Percentiles rank a stretch among this genome's conserved stretches.
Conservation (phyloP, 1,140 invertebrate species). For the Drosophila sproati region DNA sequence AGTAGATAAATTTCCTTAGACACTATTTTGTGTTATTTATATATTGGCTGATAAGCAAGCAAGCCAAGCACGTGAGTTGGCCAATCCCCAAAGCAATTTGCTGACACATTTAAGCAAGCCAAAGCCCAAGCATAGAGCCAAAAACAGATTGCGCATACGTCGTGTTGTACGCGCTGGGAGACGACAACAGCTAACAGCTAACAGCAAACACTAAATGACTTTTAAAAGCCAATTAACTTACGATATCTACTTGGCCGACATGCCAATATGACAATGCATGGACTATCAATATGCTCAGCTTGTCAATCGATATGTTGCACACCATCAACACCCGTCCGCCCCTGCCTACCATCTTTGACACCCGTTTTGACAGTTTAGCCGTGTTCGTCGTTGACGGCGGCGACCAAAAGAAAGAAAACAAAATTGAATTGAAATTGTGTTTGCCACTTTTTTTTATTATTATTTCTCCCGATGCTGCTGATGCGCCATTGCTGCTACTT, state of each 20-base stretch:
- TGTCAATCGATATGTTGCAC: constrained; percentile 44
- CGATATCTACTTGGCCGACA: constrained; percentile 39
- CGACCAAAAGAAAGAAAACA: background rate
- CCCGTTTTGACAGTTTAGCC: constrained; percentile 46
- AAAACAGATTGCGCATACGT: constrained; percentile 30
- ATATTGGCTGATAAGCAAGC: constrained; percentile 25
- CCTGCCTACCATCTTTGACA: constrained; percentile 3
- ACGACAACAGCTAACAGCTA: constrained; percentile 19
- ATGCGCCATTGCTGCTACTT: constrained; percentile 13
- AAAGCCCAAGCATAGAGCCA: constrained; percentile 1
- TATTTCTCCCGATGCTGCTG: constrained; percentile 22
- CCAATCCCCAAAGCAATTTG: constrained; percentile 28
- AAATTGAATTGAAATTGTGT: constrained; percentile 30
- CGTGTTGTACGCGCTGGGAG: constrained; percentile 34
- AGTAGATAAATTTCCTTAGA: constrained; percentile 24
- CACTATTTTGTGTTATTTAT: constrained; percentile 6
- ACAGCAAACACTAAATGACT: constrained; percentile 54
- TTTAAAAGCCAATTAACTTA: constrained; percentile 63
- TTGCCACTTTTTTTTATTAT: constrained; percentile 35
- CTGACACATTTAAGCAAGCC: constrained; percentile 25
- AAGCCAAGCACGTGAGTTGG: constrained; percentile 33
- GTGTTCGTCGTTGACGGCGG: constrained; percentile 7
- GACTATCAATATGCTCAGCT: constrained; percentile 50
- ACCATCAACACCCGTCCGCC: background rate
- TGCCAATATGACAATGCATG: constrained; percentile 29